Evolutionary conservation across 2,888 invertebrate genomes (phyloP), one percentile per base, ranked within the genome.

Genomic region (Lissocephala sabroskyi): DNA sequence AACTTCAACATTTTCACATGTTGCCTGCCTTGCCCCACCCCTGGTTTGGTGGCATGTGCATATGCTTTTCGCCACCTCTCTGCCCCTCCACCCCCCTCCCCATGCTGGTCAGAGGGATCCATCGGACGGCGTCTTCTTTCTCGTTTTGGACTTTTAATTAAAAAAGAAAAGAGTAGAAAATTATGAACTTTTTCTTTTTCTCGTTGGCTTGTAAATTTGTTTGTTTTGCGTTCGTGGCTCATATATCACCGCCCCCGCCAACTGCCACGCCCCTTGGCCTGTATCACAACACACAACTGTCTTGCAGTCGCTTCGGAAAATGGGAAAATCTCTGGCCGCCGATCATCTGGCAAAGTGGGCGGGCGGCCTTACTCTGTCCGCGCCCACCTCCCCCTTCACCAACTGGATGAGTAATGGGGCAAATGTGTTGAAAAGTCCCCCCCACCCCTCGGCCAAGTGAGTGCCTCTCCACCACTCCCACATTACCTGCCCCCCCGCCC

Each of bases 171-270:
- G 13, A 32, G n/a, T 6, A 32, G n/a, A 32, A 68, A 75, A 68
- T 68, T 68, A 68, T 68, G 67, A 68, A 71, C 64, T 75, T 68
- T 68, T 68, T n/a, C n/a, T n/a, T 71, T 75, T 71, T 71, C 75
- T 75, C 75, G 60, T 48, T 56, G 76, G 75, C 52, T 56, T 75
- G 67, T 41, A 66, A 75, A 75, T 46, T 45, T 11, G 16, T 53
- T 54, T 65, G 61, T 59, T 65, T 37, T 18, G 37, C 37, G n/a
- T 19, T 11, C 17, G 37, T 37, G 37, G 67, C 65, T 63, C 67
- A 52, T 62, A 62, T 65, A 62, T 65, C 62, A 63, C 52, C 60
- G n/a, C n/a, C n/a, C n/a, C n/a, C 62, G 59, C 30, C 30, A 33
- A 16, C 13, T 16, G n/a, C n/a, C n/a, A n/a, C n/a, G n/a, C n/a